Base-by-base conservation (phyloP, 2,113 vertebrate genomes). In the Limanda limanda region DNA sequence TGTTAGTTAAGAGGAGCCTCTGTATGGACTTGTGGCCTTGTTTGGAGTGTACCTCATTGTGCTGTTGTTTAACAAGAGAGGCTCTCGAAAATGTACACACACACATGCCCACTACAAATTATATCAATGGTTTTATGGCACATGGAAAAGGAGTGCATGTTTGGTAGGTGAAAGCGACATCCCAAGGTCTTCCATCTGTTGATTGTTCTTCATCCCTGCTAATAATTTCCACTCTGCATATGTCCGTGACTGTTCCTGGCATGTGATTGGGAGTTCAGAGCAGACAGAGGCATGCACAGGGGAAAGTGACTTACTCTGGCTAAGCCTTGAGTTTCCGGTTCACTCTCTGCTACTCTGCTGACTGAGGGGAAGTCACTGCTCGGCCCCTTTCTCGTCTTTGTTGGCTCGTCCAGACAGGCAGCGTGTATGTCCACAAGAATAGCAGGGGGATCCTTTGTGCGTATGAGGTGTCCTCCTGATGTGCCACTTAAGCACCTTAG, bases 11-110 rank as follows among this genome's bases (percentile, higher is more conserved):
- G 90, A 82, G 90, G 90, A 82, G 90, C 83, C 79, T 82, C 75
- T 90, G 85, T 72, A 71, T 78, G 74, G 89, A 91, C 78, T 87
- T 51, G 79, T 86, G 91, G 84, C 92, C 92, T 93, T 88, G 91
- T 89, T 88, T 91, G 79, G 83, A 93, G 91, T 68, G 79, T 40
- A 63, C 82, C 79, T 89, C 84, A 66, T 86, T 86, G 58, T 75
- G 81, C 47, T 84, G 71, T 87, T 87, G 87, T 88, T 89, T 73
- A 69, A 76, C 86, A 71, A 87, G 40, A 90, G 89, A 78, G 90
- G 63, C 88, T 87, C 89, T 91, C 62, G 78, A 69, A 82, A 71
- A 87, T 68, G 66, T 59, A 72, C 71, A 64, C 79, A 77, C 66
- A 68, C 58, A 61, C 69, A 76, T 77, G 58, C 52, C 48, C 57